These are phyloP conservation scores for Drosophila eohydei DNA, from an alignment of 2,888 invertebrate genomes.

Conservation along the genomic window DNA sequence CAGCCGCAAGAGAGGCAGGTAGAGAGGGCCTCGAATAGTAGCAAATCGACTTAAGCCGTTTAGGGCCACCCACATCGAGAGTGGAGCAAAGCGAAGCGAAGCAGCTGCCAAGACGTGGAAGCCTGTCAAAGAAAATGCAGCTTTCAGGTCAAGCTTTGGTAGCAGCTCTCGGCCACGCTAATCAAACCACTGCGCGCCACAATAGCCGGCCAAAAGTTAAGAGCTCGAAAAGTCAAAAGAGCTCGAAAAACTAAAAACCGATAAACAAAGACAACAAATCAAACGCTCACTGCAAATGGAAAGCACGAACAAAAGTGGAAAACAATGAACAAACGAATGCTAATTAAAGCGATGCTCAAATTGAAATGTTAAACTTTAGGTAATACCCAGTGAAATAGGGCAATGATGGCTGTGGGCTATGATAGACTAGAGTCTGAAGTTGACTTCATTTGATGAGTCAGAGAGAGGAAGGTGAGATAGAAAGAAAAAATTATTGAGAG, in stretches of 20 bases:
- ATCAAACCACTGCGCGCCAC: constrained; percentile 58
- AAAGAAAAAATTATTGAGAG: neutral
- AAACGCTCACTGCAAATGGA: constrained; percentile 72
- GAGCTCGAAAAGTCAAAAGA: constrained; percentile 26
- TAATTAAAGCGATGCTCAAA: constrained; percentile 75
- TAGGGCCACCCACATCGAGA: constrained; percentile 75
- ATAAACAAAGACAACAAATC: constrained; percentile 62
- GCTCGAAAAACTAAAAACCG: constrained; percentile 22
- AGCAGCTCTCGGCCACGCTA: constrained; percentile 69
- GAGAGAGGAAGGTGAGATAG: neutral
- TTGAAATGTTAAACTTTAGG: constrained; percentile 74
- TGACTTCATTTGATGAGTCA: neutral
- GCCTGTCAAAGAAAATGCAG: constrained; percentile 46
- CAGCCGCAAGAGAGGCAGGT: constrained; percentile 51
- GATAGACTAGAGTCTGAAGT: neutral
- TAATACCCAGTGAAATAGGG: constrained; percentile 28
- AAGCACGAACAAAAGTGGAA: constrained; percentile 66
- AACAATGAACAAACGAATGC: constrained; percentile 74
- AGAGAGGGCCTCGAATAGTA: constrained; percentile 45
- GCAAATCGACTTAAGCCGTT: constrained; percentile 73
- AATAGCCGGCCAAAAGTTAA: constrained; percentile 44
- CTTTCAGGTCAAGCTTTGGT: constrained; percentile 65
- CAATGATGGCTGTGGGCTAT: neutral
- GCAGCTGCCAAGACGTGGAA: constrained; percentile 30
- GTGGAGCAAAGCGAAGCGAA: constrained; percentile 16